A percentile compares a stretch with the other conserved stretches of the same genome.
Conservation (phyloP, 2,113 vertebrate species). For the cattle (Bos taurus) region ARS-UCD2.0 NC_037350.1:48395501-48396000, state of each 20-base stretch:
- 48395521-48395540: background rate
- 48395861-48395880: background rate
- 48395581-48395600: background rate
- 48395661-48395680: background rate
- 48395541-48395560: background rate
- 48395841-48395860: too few relatives aligned
- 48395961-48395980: background rate
- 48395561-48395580: background rate
- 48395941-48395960: fast-evolving
- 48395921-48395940: background rate
- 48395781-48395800: background rate
- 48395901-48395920: background rate
- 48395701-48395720: constrained; percentile 18
- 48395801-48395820: background rate
- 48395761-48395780: background rate
- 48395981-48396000: background rate
- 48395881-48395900: background rate
- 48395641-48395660: background rate
- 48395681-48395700: background rate
- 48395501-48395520: background rate
- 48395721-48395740: background rate
- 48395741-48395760: background rate
- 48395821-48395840: too few relatives aligned
- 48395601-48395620: background rate
- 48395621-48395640: background rate